Percentiles rank a stretch among this genome's conserved stretches.
Conservation (phyloP, 2,113 vertebrate genomes). For the Calonectris borealis region DNA sequence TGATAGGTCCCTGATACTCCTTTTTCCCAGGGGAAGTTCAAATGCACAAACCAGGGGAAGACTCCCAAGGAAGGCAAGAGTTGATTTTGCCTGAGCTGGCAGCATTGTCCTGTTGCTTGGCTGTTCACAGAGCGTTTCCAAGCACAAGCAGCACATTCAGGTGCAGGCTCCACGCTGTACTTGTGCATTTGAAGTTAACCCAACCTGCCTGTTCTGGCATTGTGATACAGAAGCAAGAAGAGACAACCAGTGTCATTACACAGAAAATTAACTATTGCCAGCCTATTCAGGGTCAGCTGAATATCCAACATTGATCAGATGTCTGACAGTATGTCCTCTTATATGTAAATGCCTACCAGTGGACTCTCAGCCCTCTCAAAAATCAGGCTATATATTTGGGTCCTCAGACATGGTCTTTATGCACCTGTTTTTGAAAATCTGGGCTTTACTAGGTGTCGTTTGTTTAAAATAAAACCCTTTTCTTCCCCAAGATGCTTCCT, state of each 20-base stretch:
- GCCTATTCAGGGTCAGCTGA: not conserved
- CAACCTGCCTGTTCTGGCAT: not conserved
- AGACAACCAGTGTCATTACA: not conserved
- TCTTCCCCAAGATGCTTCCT: not conserved
- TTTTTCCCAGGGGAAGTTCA: not conserved
- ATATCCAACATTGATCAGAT: not conserved
- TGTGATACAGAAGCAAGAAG: not conserved
- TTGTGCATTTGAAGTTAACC: not conserved
- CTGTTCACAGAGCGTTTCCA: not conserved
- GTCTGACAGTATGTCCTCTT: not conserved
- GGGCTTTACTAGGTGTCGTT: not conserved
- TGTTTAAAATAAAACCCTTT: not conserved
- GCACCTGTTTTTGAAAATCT: not conserved
- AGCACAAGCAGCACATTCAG: not conserved
- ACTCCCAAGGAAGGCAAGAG: not conserved
- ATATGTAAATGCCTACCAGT: not conserved
- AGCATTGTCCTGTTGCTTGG: not conserved
- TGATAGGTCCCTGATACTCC: not conserved
- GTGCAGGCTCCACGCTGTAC: not conserved
- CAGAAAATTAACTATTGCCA: not conserved
- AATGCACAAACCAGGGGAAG: not conserved
- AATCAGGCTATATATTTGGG: not conserved
- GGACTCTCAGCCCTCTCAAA: not conserved
- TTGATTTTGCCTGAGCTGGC: not conserved
- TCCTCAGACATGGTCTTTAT: not conserved